Evolutionary conservation across 1,140 invertebrate genomes (phyloP), one percentile per base, ranked within the genome.

Genomic region (Apis dorsata): DNA sequence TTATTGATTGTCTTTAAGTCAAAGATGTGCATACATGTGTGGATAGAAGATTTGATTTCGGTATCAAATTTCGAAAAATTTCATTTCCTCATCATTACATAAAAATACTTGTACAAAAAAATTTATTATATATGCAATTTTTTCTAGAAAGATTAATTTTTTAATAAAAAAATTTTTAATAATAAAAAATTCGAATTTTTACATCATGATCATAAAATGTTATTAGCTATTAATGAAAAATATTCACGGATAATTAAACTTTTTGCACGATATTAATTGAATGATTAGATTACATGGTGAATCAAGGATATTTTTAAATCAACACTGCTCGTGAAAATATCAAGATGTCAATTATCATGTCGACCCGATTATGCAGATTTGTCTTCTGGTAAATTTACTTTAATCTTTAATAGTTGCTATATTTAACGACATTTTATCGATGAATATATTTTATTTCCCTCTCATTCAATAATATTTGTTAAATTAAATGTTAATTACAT

Each of bases 191-290:
- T 17, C 10, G 11, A 21, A 53, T 62, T 10, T 75, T 81, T 19
- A n/a, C 24, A 34, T n/a, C 51, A 49, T 8, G 24, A 7, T 15
- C 9, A n/a, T 57, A 24, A 44, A 65, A 57, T 44, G 34, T 76
- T 74, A 71, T 76, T 74, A 71, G 60, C 1, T 12, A 28, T 62
- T 81, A 83, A 87, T 34, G 9, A 70, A 55, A 12, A 17, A 11
- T n/a, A 60, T 75, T 81, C 73, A 19, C 28, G 60, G 34, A 74
- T 74, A 19, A 88, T 87, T 34, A 24, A 24, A 24, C 55, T 60
- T 85, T 79, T 88, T 88, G 83, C 68, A 83, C 65, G 82, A 73
- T 83, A 71, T 73, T 81, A 65, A 89, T 85, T 59, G 78, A 66
- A 49, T 53, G 73, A 87, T 87, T 87, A 85, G 34, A 68, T 79